Evolutionary conservation across 2,113 vertebrate genomes (phyloP).

Genomic region (Mesoclemmys tuberculata): DNA sequence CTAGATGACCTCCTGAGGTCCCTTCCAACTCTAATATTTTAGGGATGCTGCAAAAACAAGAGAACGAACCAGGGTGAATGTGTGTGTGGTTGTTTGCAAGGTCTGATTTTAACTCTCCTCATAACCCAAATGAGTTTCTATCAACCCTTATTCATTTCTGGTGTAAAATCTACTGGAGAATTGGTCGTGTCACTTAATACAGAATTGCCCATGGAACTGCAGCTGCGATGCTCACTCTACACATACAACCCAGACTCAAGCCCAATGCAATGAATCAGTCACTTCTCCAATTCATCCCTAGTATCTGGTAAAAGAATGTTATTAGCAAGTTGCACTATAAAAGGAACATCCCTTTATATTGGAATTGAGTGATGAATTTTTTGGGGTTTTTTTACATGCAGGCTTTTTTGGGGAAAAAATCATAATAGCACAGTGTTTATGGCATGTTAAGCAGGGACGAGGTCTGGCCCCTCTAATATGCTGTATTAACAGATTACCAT

Average conservation of each 20-base stretch:
- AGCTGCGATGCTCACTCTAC: not conserved
- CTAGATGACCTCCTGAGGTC: too few relatives aligned
- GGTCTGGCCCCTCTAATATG: not conserved
- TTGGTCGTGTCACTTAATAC: not conserved
- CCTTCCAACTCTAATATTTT: too few relatives aligned
- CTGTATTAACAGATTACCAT: not conserved
- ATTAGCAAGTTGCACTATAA: not conserved
- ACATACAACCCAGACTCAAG: not conserved
- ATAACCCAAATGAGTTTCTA: not conserved
- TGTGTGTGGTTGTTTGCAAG: not conserved
- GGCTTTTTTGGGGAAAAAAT: not conserved
- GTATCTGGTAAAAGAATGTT: not conserved
- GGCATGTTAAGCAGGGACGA: not conserved
- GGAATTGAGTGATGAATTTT: not conserved
- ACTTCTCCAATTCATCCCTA: not conserved
- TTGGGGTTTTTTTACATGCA: not conserved
- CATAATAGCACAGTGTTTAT: not conserved
- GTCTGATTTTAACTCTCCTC: not conserved
- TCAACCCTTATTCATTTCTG: not conserved
- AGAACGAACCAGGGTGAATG: not conserved
- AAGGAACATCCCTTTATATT: not conserved
- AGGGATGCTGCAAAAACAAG: not conserved
- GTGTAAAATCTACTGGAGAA: not conserved
- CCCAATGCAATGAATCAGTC: rapidly evolving
- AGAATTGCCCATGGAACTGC: not conserved